Conservation (phyloP, 2,113 vertebrate species). For the Hiodon alosoides region DNA sequence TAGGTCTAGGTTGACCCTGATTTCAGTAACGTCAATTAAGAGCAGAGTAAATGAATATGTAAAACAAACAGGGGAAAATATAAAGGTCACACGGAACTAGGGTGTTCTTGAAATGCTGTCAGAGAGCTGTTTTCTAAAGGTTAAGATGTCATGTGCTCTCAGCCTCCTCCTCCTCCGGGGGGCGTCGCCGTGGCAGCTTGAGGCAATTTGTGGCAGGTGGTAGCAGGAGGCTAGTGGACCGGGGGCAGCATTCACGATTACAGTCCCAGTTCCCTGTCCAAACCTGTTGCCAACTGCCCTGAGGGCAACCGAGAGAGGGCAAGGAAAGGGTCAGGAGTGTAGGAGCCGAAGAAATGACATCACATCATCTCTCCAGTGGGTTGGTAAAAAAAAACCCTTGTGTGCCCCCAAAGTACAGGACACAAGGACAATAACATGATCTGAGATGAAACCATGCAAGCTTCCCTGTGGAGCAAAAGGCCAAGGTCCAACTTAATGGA, state of each 20-base stretch:
- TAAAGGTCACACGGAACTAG: slow-evolving; percentile 80
- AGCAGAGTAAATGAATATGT: slow-evolving; percentile 10
- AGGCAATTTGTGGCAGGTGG: slow-evolving; percentile 69
- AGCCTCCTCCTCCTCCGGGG: slow-evolving; percentile 61
- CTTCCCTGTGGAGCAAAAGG: too few species aligned
- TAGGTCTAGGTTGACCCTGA: slow-evolving; percentile 36
- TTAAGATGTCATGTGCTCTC: slow-evolving; percentile 78
- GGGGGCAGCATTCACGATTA: slow-evolving; percentile 43
- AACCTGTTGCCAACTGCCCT: background rate
- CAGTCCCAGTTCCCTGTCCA: slow-evolving; percentile 45
- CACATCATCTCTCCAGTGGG: too few species aligned
- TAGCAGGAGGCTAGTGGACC: slow-evolving; percentile 67
- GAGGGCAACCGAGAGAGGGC: background rate
- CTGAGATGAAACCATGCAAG: background rate
- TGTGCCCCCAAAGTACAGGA: background rate
- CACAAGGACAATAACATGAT: background rate
- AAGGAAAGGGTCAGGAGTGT: background rate
- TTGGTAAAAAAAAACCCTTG: background rate
- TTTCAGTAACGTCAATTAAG: slow-evolving; percentile 65
- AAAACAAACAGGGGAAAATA: slow-evolving; percentile 25
- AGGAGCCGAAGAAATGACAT: background rate
- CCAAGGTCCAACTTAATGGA: slow-evolving; percentile 13
- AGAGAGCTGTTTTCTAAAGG: slow-evolving; percentile 76
- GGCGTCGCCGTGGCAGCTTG: slow-evolving; percentile 59
- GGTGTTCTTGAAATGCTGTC: slow-evolving; percentile 80